Conservation (phyloP, 2,888 invertebrate genomes). For the Branchellion lobata region DNA sequence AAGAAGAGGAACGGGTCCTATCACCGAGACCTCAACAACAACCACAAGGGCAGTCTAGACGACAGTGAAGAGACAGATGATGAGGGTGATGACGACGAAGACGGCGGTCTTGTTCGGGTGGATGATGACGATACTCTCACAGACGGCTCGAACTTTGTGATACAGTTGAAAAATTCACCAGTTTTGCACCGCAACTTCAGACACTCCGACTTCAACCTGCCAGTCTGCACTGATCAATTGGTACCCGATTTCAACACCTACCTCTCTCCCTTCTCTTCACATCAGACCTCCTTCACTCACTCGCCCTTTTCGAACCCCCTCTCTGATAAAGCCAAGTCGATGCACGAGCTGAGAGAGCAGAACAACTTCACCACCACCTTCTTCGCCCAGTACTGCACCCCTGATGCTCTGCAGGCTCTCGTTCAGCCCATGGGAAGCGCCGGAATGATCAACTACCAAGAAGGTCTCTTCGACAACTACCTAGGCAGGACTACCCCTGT, state of each 20-base stretch:
- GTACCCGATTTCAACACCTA: neutral
- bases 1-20: neutral
- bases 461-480: neutral
- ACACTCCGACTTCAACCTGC: conserved; percentile 15
- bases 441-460: too few species aligned
- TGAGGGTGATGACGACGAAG: neutral
- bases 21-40: neutral
- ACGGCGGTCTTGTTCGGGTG: neutral
- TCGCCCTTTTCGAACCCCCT: conserved; percentile 1
- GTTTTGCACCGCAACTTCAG: neutral
- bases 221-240: neutral
- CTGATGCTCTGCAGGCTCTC: conserved; percentile 23
- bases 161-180: neutral
- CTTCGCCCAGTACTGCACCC: conserved; percentile 12
- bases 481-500: conserved; percentile 37
- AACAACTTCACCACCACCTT: conserved; percentile 11
- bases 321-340: conserved; percentile 28
- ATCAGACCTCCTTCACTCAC: neutral
- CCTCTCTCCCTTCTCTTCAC: neutral
- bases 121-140: neutral
- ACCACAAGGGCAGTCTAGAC: neutral
- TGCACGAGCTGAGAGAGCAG: conserved; percentile 29
- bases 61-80: neutral
- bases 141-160: neutral
- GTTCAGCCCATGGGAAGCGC: conserved; percentile 25